Percentiles rank a stretch among this genome's conserved stretches.
Conservation (phyloP, 2,113 vertebrate genomes). For the Elaphurus davidianus region DNA sequence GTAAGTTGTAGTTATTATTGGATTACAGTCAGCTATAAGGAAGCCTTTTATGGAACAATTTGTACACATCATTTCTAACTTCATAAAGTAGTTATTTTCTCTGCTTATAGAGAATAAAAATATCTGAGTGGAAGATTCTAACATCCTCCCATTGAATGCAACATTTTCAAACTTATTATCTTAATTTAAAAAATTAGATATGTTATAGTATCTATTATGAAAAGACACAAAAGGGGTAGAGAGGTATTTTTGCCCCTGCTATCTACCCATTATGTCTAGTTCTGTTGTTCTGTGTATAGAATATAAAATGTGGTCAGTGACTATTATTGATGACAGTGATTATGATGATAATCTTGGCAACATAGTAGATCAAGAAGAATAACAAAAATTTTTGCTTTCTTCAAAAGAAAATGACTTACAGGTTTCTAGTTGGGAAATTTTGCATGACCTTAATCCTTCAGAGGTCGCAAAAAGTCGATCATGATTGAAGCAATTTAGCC, state of each 20-base stretch:
- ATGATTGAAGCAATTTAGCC: background rate
- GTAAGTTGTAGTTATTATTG: background rate
- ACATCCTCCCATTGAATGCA: background rate
- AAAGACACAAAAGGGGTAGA: background rate
- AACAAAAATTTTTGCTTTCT: background rate
- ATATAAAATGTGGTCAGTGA: background rate
- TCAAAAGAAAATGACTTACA: background rate
- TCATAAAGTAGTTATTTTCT: background rate
- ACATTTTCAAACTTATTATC: background rate
- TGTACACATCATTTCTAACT: background rate
- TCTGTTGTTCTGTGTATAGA: background rate
- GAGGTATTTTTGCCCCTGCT: background rate
- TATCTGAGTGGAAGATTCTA: background rate
- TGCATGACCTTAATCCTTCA: background rate
- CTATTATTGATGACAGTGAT: background rate
- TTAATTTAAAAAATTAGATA: background rate
- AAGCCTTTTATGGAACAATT: background rate
- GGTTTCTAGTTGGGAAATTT: background rate
- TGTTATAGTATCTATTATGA: background rate
- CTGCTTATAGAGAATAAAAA: background rate
- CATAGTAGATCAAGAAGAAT: background rate
- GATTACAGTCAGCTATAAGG: background rate
- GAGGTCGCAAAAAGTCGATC: background rate
- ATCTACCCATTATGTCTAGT: background rate
- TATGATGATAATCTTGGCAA: background rate